Evolutionary conservation across 2,888 invertebrate species (phyloP), one percentile per base, ranked within the genome.

Genomic region (Microchrysa polita): DNA sequence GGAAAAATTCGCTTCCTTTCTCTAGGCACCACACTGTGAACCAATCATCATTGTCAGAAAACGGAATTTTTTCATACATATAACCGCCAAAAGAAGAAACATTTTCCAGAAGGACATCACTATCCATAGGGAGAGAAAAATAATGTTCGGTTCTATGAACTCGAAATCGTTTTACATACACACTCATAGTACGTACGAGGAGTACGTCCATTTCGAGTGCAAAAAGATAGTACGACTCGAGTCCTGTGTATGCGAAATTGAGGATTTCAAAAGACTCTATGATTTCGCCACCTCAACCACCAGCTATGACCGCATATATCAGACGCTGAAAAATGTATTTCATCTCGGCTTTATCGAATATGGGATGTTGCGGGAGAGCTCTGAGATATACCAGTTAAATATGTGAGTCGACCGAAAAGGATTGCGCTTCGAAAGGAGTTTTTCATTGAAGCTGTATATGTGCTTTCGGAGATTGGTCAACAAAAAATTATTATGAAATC

Each of bases 401-500:
- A n/a, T n/a, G n/a, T n/a, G n/a, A n/a, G n/a, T n/a, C n/a, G n/a
- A n/a, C n/a, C n/a, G n/a, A n/a, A 7, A 34, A 34, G 27, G 27
- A 34, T n/a, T n/a, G n/a, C n/a, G 27, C 27, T 34, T 34, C 27
- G 27, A 34, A n/a, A n/a, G 2, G 27, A 34, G n/a, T 34, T 34
- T 34, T 34, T 34, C 27, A 34, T 7, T 34, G 7, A 34, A 34
- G 27, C 7, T 7, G 7, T 34, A n/a, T n/a, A n/a, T 12, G 18
- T 53, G 5, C 22, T 22, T 5, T n/a, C 5, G 40, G 48, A 14
- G 20, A 44, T 65, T 18, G 48, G 18, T 48, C 65, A 65, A n/a
- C n/a, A n/a, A 65, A 65, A 65, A 65, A 65, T 65, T 65, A 69
- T 69, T 65, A 69, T 69, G 57, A 69, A 69, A 67, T 4, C 55